A percentile compares a stretch with the other conserved stretches of the same genome.
Evolutionary conservation across 2,113 vertebrate species (phyloP).

Genomic region (Ceyx cyanopectus): DNA sequence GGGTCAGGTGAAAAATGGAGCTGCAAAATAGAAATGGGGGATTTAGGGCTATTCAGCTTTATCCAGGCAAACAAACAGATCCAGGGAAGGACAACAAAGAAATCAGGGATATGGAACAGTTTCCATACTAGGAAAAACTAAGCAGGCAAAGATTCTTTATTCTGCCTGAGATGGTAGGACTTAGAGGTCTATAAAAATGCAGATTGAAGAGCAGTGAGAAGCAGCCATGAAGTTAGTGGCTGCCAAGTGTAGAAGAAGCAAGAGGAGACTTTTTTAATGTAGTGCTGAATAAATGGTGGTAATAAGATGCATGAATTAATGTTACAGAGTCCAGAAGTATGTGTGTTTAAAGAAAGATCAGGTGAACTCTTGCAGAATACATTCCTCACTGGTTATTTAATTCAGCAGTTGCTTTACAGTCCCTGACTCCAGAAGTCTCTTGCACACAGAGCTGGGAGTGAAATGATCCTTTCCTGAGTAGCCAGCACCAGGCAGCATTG

Average conservation of each 20-base stretch:
- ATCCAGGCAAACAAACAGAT: not conserved
- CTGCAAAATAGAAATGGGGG: not conserved
- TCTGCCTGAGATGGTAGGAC: accelerated
- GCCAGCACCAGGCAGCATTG: accelerated
- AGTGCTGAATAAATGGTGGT: not conserved
- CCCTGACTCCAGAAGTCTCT: not conserved
- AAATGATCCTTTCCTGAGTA: not conserved
- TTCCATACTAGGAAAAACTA: not conserved
- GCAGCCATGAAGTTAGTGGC: not conserved
- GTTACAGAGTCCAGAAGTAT: not conserved
- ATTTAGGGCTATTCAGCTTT: not conserved
- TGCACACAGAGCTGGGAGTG: not conserved
- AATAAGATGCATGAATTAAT: conserved; percentile 2
- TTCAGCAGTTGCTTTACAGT: not conserved
- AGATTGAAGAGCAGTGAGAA: not conserved
- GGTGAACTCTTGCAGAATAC: not conserved
- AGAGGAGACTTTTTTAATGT: not conserved
- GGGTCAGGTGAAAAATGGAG: not conserved
- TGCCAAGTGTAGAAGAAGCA: not conserved
- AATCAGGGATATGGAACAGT: not conserved
- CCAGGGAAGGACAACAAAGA: not conserved
- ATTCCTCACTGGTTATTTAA: not conserved
- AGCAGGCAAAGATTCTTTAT: not conserved
- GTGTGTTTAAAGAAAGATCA: not conserved
- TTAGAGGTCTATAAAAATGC: not conserved